phyloP scores from a whole-genome alignment of 2,113 vertebrate genomes.

The Thalassoma bifasciatum region DNA sequence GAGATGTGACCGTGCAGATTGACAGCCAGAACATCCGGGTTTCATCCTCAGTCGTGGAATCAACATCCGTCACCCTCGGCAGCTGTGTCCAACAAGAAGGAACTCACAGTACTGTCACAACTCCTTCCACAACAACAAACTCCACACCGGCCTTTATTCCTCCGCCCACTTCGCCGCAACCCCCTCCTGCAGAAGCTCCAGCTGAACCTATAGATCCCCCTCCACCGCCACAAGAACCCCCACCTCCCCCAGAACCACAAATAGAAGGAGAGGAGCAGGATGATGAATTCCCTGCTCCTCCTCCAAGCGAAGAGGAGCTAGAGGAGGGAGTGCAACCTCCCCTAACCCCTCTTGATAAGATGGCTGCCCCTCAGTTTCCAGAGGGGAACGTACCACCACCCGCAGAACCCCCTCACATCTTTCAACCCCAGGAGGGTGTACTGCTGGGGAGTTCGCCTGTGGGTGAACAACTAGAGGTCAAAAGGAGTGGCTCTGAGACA shows the following conservation, averaged over 20 bases:
- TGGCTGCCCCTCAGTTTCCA: slow-evolving; percentile 54
- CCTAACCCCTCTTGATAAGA: slow-evolving; percentile 75
- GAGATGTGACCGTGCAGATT: slow-evolving; percentile 96
- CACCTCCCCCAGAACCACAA: slow-evolving; percentile 71
- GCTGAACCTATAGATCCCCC: slow-evolving; percentile 60
- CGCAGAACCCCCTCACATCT: slow-evolving; percentile 20
- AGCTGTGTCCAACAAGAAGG: slow-evolving; percentile 85
- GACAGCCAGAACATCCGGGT: slow-evolving; percentile 95
- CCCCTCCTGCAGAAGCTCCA: slow-evolving; percentile 55
- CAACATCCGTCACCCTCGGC: slow-evolving; percentile 90
- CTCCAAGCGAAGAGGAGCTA: slow-evolving; percentile 79
- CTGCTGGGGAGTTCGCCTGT: slow-evolving; percentile 37
- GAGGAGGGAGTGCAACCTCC: slow-evolving; percentile 66
- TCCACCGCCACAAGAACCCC: slow-evolving; percentile 71
- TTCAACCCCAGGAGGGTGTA: slow-evolving; percentile 40
- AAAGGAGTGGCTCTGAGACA: slow-evolving; percentile 85
- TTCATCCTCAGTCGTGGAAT: slow-evolving; percentile 90
- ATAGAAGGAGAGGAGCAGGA: slow-evolving; percentile 63
- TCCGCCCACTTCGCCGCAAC: slow-evolving; percentile 33
- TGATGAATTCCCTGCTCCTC: slow-evolving; percentile 82
- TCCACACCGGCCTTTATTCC: slow-evolving; percentile 23
- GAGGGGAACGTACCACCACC: slow-evolving; percentile 69
- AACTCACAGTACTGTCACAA: slow-evolving; percentile 21
- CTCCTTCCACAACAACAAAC: slow-evolving; percentile 45
- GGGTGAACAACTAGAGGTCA: slow-evolving; percentile 79